These are phyloP conservation scores for Rhyacichthys aspro DNA, from an alignment of 2,797 vertebrate genomes.

Conservation along the genomic window DNA sequence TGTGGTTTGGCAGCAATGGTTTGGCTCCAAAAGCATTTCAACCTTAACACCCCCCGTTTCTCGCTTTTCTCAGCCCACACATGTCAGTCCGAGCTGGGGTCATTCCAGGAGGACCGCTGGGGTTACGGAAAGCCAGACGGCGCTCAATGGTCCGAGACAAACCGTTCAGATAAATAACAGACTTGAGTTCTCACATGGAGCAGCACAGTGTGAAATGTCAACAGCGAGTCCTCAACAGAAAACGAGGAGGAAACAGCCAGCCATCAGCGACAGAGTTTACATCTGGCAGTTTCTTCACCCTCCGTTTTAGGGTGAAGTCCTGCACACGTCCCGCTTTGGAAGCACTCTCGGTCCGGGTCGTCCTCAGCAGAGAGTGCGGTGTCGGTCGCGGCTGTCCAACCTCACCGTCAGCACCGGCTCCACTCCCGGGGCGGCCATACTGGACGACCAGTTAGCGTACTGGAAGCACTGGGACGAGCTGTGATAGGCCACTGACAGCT, in stretches of 20 bases:
- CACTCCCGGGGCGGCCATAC: slow-evolving; percentile 88
- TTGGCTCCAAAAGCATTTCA: slow-evolving; percentile 41
- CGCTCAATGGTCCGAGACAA: slow-evolving; percentile 63
- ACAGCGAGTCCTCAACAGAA: slow-evolving; percentile 53
- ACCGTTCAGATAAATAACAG: slow-evolving; percentile 63
- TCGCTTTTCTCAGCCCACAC: slow-evolving; percentile 39
- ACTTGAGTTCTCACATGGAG: slow-evolving; percentile 55
- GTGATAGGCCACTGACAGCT: slow-evolving; percentile 98
- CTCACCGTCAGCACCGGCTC: slow-evolving; percentile 97
- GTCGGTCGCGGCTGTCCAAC: slow-evolving; percentile 93
- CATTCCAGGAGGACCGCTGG: slow-evolving; percentile 56
- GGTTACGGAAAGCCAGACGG: slow-evolving; percentile 58
- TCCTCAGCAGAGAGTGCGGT: slow-evolving; percentile 88
- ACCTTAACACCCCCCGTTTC: slow-evolving; percentile 8
- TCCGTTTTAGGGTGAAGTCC: slow-evolving; percentile 1
- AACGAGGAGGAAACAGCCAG: slow-evolving; percentile 41
- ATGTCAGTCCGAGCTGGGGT: slow-evolving; percentile 61
- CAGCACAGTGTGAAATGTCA: slow-evolving; percentile 63
- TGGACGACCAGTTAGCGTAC: slow-evolving; percentile 93
- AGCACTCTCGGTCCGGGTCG: not conserved
- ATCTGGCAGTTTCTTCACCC: slow-evolving; percentile 40
- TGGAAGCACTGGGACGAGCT: slow-evolving; percentile 89
- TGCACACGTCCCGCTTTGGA: slow-evolving; percentile 19
- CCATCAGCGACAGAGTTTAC: slow-evolving; percentile 44
- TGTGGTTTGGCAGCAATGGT: slow-evolving; percentile 65